phyloP scores from a whole-genome alignment of 2,888 invertebrate species.

The Urechis unicinctus region DNA sequence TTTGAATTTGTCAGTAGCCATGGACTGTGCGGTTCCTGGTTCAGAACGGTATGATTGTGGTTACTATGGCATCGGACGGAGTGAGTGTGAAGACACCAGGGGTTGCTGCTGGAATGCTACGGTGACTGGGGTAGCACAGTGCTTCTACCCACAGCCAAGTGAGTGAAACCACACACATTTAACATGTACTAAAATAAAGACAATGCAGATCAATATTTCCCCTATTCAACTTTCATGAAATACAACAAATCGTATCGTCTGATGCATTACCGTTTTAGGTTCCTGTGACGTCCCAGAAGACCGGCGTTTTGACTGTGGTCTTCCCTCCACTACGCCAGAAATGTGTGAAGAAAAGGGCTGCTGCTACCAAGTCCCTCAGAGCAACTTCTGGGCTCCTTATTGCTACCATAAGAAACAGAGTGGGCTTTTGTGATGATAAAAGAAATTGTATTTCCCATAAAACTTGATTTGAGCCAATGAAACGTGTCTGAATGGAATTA shows the following conservation, averaged over 20 bases:
- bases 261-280: no score
- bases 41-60: not conserved
- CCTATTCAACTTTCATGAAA: no score
- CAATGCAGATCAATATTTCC: no score
- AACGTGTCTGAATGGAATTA: not conserved
- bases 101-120: not conserved
- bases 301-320: not conserved
- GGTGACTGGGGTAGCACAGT: not conserved
- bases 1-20: no score
- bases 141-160: not conserved
- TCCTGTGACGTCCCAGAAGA: not conserved
- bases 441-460: no score
- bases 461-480: no score
- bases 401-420: not conserved
- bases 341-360: not conserved
- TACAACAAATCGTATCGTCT: no score
- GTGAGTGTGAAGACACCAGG: not conserved
- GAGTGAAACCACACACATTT: not conserved
- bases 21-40: no score
- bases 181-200: no score
- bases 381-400: not conserved
- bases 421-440: no score
- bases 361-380: not conserved
- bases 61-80: not conserved
- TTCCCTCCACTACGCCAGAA: not conserved